Evolutionary conservation across 2,888 invertebrate species (phyloP), one percentile per base, ranked within the genome.

Genomic region (Athalia cordata): DNA sequence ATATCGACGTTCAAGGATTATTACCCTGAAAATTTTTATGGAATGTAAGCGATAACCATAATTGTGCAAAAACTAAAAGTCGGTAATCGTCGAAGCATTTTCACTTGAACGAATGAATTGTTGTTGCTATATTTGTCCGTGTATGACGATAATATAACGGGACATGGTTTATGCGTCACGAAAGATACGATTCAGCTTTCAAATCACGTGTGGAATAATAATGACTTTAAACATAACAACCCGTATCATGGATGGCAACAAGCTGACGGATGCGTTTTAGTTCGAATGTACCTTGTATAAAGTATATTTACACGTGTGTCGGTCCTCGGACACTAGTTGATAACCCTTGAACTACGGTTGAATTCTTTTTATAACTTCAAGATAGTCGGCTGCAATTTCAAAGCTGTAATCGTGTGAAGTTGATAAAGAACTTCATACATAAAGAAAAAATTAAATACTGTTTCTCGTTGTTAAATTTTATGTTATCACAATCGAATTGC

Each of bases 171-270:
- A 59, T 15, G 59, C 72, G 52, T 45, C 8, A 9, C 57, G 45
- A 59, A 29, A 29, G 29, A 8, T 9, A 72, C 72, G 15, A 72
- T 8, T 47, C 4, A 59, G 47, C 72, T 45, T 59, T 72, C 59
- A 4, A 8, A 59, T 72, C 72, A 72, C 59, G 72, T 72, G 52
- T 55, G 3, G 8, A 67, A 67, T 67, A 15, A 50, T 67, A 57
- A 55, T 50, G 3, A 3, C 49, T 67, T 9, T 52, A 15, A 29
- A 29, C 29, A 29, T 29, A 29, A 29, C 29, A 29, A 29, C 29
- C 29, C 13, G 9, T 9, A 45, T 6, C 43, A n/a, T 59, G 72
- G 13, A 59, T 72, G 57, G 72, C 47, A 57, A 72, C 59, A 47
- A 72, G 72, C 72, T 72, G 57, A 49, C 59, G 47, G 55, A 55